phyloP scores from a whole-genome alignment of 2,797 vertebrate genomes.

The Myotis planiceps region DNA sequence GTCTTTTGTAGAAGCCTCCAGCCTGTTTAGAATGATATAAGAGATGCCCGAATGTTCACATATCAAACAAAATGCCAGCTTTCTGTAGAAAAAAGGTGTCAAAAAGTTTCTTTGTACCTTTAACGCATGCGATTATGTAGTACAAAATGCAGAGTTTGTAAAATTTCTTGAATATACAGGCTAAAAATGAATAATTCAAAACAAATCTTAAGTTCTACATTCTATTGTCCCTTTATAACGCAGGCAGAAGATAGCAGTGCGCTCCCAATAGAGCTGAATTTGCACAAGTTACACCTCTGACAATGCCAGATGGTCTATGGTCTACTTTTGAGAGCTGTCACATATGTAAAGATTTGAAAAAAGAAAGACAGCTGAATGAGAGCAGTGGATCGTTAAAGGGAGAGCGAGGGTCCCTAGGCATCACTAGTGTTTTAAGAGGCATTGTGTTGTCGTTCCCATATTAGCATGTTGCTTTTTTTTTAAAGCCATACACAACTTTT shows the following conservation, averaged over 20 bases:
- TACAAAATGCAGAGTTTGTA: constrained; percentile 91
- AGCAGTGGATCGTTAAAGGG: constrained; percentile 89
- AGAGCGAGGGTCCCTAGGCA: constrained; percentile 88
- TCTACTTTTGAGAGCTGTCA: constrained; percentile 94
- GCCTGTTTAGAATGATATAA: constrained; percentile 91
- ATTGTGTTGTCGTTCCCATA: constrained; percentile 85
- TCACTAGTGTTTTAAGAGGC: constrained; percentile 89
- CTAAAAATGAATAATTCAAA: constrained; percentile 98
- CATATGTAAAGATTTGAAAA: constrained; percentile 90
- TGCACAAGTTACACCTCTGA: constrained; percentile 93
- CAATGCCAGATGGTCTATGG: constrained; percentile 96
- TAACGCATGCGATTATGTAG: constrained; percentile 90
- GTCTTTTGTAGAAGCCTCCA: constrained; percentile 88
- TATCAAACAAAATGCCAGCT: constrained; percentile 90
- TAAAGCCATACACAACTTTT: constrained; percentile 83
- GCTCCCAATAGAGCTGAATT: constrained; percentile 98
- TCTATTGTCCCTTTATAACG: constrained; percentile 93
- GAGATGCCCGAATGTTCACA: constrained; percentile 89
- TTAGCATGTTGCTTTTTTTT: constrained; percentile 81
- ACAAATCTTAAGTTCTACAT: constrained; percentile 92
- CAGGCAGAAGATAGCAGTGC: constrained; percentile 92
- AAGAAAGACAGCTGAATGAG: constrained; percentile 91
- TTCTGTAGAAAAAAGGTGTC: constrained; percentile 92
- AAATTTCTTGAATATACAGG: constrained; percentile 93
- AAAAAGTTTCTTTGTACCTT: constrained; percentile 91